A percentile compares a stretch with the other conserved stretches of the same genome.
phyloP scores from a whole-genome alignment of 1,140 invertebrate genomes.

The Subanguina moxae region DNA sequence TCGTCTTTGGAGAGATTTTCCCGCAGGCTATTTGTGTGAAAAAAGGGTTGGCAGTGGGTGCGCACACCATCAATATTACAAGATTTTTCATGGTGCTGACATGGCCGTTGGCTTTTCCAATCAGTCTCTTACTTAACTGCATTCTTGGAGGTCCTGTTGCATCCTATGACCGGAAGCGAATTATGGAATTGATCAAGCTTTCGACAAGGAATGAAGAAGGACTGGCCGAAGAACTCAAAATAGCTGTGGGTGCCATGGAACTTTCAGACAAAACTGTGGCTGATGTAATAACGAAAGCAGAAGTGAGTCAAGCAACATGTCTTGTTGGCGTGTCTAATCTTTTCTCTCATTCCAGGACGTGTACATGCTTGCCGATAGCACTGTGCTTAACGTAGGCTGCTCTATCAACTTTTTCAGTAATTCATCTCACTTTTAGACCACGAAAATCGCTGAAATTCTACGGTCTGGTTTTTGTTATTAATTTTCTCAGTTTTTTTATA shows the following conservation, averaged over 20 bases:
- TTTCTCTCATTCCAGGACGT: slow-evolving; percentile 56
- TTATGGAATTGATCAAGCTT: slow-evolving; percentile 90
- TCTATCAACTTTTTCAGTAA: too few species aligned
- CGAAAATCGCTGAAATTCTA: slow-evolving; percentile 89
- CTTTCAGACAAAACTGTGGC: slow-evolving; percentile 62
- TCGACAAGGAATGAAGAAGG: slow-evolving; percentile 48
- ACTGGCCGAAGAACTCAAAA: slow-evolving; percentile 62
- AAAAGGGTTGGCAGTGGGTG: slow-evolving; percentile 89
- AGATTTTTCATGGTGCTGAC: slow-evolving; percentile 93
- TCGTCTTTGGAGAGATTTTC: slow-evolving; percentile 64
- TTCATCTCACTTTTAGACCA: too few species aligned
- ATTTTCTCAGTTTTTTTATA: too few species aligned
- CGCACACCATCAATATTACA: slow-evolving; percentile 85
- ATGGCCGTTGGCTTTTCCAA: slow-evolving; percentile 85
- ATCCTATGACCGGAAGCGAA: slow-evolving; percentile 88
- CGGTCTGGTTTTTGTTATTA: too few species aligned
- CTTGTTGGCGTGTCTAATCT: too few species aligned
- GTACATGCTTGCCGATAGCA: slow-evolving; percentile 56
- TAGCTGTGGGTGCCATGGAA: slow-evolving; percentile 64
- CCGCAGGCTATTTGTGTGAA: slow-evolving; percentile 63
- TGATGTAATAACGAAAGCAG: slow-evolving; percentile 64
- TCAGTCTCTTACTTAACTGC: slow-evolving; percentile 81
- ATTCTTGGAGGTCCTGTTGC: slow-evolving; percentile 87
- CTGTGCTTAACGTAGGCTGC: slow-evolving; percentile 53
- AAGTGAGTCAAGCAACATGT: too few species aligned